These are phyloP conservation scores for Urophycis tenuis DNA, from an alignment of 2,797 vertebrate species.

Conservation along the genomic window DNA sequence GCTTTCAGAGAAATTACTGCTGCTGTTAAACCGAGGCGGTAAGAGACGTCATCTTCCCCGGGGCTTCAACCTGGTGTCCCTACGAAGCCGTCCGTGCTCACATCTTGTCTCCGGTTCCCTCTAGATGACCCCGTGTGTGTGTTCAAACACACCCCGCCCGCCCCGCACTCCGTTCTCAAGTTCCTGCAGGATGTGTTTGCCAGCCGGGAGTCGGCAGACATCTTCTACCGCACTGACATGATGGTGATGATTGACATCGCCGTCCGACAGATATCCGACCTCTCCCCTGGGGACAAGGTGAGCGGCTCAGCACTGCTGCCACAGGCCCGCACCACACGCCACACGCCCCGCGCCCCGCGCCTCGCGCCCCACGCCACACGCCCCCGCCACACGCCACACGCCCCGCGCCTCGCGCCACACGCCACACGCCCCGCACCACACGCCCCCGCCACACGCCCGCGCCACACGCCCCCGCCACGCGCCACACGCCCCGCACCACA, in stretches of 20 bases:
- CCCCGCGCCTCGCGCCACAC: too few species aligned
- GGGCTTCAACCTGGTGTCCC: too few species aligned
- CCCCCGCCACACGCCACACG: too few species aligned
- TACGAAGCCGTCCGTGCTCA: background rate
- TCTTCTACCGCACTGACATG: constrained; percentile 98
- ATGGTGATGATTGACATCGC: constrained; percentile 98
- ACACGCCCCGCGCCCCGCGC: too few species aligned
- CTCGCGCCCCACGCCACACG: too few species aligned
- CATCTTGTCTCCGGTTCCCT: background rate
- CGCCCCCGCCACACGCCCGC: too few species aligned
- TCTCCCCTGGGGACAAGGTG: constrained; percentile 93
- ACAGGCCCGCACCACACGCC: background rate
- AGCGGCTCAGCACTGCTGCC: constrained; percentile 19
- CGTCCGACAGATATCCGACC: constrained; percentile 92
- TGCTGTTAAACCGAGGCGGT: constrained; percentile 95
- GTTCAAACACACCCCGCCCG: constrained; percentile 89
- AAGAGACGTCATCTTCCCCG: constrained; percentile 41
- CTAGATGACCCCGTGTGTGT: constrained; percentile 91
- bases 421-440: too few species aligned
- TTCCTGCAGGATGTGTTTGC: constrained; percentile 94
- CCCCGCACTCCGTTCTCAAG: constrained; percentile 89
- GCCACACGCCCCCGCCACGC: too few species aligned
- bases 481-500: too few species aligned
- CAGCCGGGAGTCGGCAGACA: constrained; percentile 75
- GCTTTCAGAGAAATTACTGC: constrained; percentile 88